A percentile compares a stretch with the other conserved stretches of the same genome.
Conservation (phyloP, 2,888 invertebrate species). For the Stenoptilia bipunctidactyla region DNA sequence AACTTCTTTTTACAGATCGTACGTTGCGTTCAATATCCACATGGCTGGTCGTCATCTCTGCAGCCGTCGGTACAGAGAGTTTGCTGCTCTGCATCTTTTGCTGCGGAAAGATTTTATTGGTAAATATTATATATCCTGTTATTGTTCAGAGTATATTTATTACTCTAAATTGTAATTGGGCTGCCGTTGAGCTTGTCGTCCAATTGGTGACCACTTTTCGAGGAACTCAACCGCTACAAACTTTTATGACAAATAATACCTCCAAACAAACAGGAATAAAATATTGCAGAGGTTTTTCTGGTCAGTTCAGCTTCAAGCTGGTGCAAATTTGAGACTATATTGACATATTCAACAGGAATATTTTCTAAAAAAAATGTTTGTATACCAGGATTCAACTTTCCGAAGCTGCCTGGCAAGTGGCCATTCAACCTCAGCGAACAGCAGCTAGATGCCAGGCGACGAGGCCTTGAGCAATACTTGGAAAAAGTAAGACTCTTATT, state of each 20-base stretch:
- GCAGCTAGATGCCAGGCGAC: constrained; percentile 92
- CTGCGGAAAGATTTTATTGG: constrained; percentile 94
- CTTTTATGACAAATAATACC: too few relatives aligned
- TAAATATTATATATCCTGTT: too few relatives aligned
- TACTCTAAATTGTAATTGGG: too few relatives aligned
- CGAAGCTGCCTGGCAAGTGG: constrained; percentile 98
- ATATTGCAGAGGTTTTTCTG: too few relatives aligned
- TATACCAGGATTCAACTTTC: constrained; percentile 86
- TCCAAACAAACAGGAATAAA: too few relatives aligned
- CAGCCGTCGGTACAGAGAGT: constrained; percentile 96
- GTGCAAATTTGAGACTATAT: too few relatives aligned
- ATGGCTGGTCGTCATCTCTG: constrained; percentile 99
- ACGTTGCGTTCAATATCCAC: constrained; percentile 97
- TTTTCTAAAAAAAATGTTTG: background rate
- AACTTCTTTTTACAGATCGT: constrained; percentile 73
- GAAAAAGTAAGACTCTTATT: constrained; percentile 76
- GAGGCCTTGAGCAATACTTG: constrained; percentile 96
- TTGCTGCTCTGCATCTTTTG: constrained; percentile 88
- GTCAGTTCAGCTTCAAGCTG: too few relatives aligned
- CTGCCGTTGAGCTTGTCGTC: too few relatives aligned
- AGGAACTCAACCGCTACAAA: too few relatives aligned
- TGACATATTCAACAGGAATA: too few relatives aligned
- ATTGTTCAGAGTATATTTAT: too few relatives aligned
- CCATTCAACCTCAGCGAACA: constrained; percentile 97
- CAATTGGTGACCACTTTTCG: too few relatives aligned